phyloP scores from a whole-genome alignment of 2,113 vertebrate species.

The Syngnathus scovelli region DNA sequence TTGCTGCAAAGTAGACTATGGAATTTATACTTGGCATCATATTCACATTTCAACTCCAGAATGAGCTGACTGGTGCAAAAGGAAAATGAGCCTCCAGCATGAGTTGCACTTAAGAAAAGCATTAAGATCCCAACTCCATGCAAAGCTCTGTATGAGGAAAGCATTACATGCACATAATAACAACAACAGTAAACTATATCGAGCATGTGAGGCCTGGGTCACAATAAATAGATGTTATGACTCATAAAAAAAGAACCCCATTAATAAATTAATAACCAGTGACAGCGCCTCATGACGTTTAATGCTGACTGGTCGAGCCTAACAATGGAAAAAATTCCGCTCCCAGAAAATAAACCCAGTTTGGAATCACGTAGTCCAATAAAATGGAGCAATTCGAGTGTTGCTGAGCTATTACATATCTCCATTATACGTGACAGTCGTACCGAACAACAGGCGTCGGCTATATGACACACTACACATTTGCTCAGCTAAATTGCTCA shows the following conservation, averaged over 20 bases:
- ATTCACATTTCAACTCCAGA: neutral
- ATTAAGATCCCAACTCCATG: constrained; percentile 8
- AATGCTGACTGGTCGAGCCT: constrained; percentile 20
- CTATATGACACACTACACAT: neutral
- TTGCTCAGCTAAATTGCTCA: neutral
- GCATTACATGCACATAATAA: neutral
- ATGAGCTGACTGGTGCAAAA: neutral
- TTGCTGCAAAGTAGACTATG: no score
- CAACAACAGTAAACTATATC: neutral
- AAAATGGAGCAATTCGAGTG: neutral
- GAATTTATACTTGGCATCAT: no score
- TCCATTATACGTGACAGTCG: neutral
- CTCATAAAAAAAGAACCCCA: neutral
- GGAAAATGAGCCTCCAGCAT: constrained; percentile 5
- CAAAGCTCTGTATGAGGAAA: neutral
- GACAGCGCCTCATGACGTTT: constrained; percentile 12
- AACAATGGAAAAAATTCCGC: constrained; percentile 41
- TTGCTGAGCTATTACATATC: neutral
- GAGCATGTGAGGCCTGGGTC: neutral
- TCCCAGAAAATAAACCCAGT: neutral
- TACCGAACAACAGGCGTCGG: neutral
- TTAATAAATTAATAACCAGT: neutral
- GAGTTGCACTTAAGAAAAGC: constrained; percentile 23
- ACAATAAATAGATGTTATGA: neutral
- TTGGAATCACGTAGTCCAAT: neutral